These are phyloP conservation scores for Pegoplata infirma DNA, from an alignment of 2,888 invertebrate species.

Conservation along the genomic window DNA sequence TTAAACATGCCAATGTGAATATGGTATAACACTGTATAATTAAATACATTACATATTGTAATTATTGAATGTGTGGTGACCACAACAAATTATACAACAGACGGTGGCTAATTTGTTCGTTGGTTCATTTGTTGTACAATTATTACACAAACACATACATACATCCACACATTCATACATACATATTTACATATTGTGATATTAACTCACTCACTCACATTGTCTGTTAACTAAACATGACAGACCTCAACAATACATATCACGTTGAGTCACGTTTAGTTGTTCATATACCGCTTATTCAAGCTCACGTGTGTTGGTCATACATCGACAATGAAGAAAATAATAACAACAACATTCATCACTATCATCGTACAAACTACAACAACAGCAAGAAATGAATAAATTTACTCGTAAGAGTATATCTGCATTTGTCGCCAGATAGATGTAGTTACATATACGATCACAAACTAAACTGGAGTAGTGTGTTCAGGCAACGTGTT, in stretches of 20 bases:
- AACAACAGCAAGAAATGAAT: background rate
- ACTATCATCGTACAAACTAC: conserved; percentile 3
- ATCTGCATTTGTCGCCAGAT: background rate
- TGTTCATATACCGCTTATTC: conserved; percentile 37
- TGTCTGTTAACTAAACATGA: background rate
- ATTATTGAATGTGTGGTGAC: no score
- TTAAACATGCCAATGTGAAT: no score
- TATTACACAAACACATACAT: no score
- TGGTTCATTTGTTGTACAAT: background rate
- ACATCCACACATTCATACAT: no score
- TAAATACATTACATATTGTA: no score
- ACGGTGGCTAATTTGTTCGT: background rate
- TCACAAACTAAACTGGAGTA: background rate
- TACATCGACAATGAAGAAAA: no score
- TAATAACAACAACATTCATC: background rate
- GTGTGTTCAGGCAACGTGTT: background rate
- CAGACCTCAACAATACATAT: conserved; percentile 35
- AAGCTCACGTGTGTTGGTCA: conserved; percentile 62
- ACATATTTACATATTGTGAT: background rate
- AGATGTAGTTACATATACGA: background rate
- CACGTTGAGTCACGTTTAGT: conserved; percentile 63
- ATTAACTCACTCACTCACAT: background rate
- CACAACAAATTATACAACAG: background rate
- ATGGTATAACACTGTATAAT: no score
- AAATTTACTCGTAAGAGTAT: background rate